phyloP scores from a whole-genome alignment of 2,113 vertebrate genomes.

The Andinoacara biseriatus region DNA sequence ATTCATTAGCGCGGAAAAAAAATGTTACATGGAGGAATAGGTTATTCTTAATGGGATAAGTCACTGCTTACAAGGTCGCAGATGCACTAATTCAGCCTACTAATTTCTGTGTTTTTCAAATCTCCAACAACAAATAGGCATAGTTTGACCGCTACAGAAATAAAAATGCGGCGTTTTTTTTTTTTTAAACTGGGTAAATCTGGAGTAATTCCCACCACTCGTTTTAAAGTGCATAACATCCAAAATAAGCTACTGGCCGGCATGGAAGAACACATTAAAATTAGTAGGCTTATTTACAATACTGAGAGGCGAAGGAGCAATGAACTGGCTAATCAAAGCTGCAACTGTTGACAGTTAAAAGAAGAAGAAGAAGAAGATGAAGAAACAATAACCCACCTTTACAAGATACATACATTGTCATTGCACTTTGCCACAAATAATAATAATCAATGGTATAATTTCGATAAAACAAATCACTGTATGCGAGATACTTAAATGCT shows the following conservation, averaged over 20 bases:
- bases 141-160: constrained; percentile 36
- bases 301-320: constrained; percentile 59
- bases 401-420: constrained; percentile 87
- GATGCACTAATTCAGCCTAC: constrained; percentile 32
- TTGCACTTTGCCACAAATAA: constrained; percentile 96
- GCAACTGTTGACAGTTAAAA: constrained; percentile 62
- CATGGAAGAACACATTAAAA: constrained; percentile 64
- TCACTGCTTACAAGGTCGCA: constrained; percentile 36
- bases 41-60: constrained; percentile 58
- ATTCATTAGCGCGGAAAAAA: constrained; percentile 69
- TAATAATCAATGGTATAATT: constrained; percentile 77
- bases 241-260: constrained; percentile 54
- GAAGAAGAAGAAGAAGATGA: background rate
- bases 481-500: constrained; percentile 68
- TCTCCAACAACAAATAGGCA: constrained; percentile 17
- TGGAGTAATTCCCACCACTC: constrained; percentile 59
- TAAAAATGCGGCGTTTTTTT: constrained; percentile 39
- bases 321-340: constrained; percentile 45
- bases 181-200: background rate
- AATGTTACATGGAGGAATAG: constrained; percentile 67
- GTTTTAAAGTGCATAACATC: constrained; percentile 83
- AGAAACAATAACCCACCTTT: constrained; percentile 74
- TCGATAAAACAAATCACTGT: constrained; percentile 70
- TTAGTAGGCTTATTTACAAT: constrained; percentile 64
- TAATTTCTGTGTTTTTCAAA: constrained; percentile 39